Evolutionary conservation across 1,140 invertebrate genomes (phyloP), one percentile per base, ranked within the genome.

Genomic region (Lepidurus couesii): DNA sequence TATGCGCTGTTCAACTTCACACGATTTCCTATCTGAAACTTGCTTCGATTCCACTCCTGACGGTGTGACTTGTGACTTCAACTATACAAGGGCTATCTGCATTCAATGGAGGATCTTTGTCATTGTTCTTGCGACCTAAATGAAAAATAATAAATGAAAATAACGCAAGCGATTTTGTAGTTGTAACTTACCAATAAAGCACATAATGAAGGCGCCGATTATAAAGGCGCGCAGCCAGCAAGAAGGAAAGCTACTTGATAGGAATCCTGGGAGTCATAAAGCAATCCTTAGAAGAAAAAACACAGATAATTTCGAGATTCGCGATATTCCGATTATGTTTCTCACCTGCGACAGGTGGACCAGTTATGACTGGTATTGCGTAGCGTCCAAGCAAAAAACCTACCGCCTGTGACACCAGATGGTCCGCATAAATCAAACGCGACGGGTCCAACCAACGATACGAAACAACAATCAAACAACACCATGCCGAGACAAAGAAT

Each of bases 391-490:
- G 85, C 76, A 98, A 87, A 83, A 94, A 96, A 0, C 95, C 95
- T 81, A 98, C 96, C 0, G 94, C 95, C 84, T 97, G 95, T 0
- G 94, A 92, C 0, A 10, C 92, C 91, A 47, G 89, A 87, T 24
- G 90, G 89, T 2, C 95, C 96, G 80, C 95, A 95, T 45, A 97
- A 88, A 83, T 97, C 93, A 84, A 96, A 96, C 3, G 95, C 95
- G 77, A 98, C 95, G 0, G 95, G 95, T 1, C 95, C 95, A 45
- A 98, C 86, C 13, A 98, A 87, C 1, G 93, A 92, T 80, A 97
- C 95, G 82, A 98, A 97, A 81, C 94, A 95, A 44, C 96, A 95
- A 84, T 98, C 96, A 82, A 95, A 95, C 6, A 97, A 83, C 0
- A 95, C 95, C 91, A 97, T 93, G 0, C 89, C 85, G 13, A 96